Percentiles rank a stretch among this genome's conserved stretches.
These are phyloP conservation scores for Phainopepla nitens DNA, from an alignment of 2,113 vertebrate species.

Conservation along the genomic window DNA sequence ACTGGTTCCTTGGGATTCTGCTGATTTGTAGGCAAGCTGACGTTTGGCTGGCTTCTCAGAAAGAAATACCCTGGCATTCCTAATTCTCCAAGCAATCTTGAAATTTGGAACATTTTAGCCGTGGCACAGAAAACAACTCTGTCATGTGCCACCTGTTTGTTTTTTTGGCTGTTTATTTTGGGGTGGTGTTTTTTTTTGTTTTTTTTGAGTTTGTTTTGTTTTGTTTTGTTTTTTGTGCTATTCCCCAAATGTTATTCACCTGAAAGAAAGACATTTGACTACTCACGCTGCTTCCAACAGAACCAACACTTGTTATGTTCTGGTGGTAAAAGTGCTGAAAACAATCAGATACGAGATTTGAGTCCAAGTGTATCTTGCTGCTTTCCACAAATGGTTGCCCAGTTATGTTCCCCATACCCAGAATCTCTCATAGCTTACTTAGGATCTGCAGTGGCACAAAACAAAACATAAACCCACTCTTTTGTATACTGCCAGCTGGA, in stretches of 20 bases:
- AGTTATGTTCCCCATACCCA: not conserved
- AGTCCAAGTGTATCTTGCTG: not conserved
- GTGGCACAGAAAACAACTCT: not conserved
- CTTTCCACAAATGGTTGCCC: not conserved
- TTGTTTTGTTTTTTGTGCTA: not conserved
- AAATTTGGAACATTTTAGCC: not conserved
- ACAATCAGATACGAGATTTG: not conserved
- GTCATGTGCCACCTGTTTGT: not conserved
- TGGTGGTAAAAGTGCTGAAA: not conserved
- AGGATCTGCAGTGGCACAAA: conserved; percentile 10
- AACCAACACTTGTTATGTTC: not conserved
- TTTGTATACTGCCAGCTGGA: conserved; percentile 39
- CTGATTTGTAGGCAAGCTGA: not conserved
- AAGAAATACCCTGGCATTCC: not conserved
- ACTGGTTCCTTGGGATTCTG: not conserved
- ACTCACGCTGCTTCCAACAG: not conserved
- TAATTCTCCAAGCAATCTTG: not conserved
- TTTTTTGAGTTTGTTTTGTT: not conserved
- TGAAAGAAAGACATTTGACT: not conserved
- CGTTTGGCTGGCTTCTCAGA: not conserved
- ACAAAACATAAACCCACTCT: conserved; percentile 15
- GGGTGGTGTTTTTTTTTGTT: fast-evolving
- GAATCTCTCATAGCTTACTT: not conserved
- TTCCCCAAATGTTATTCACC: not conserved
- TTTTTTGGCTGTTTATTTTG: not conserved